A percentile compares a stretch with the other conserved stretches of the same genome.
Conservation (phyloP, 2,888 invertebrate species). For the Eudemis profundana region DNA sequence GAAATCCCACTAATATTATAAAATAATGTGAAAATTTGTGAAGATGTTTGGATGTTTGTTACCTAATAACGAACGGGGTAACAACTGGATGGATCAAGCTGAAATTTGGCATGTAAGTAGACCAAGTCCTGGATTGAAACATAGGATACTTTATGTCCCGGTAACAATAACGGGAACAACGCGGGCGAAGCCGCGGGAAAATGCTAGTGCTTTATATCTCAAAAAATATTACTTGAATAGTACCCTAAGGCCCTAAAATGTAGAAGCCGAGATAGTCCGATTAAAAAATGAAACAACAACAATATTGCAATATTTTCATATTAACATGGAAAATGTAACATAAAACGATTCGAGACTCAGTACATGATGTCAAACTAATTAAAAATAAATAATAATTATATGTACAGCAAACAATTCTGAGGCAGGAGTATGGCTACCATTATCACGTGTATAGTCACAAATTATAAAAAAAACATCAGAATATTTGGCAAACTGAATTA, state of each 20-base stretch:
- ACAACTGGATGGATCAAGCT: no score
- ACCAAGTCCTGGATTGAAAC: no score
- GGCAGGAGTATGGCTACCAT: conserved; percentile 22
- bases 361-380: conserved; percentile 29
- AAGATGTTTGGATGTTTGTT: no score
- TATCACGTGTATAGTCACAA: conserved; percentile 26
- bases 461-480: not conserved
- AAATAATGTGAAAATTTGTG: no score
- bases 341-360: conserved; percentile 54
- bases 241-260: not conserved
- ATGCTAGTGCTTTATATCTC: no score
- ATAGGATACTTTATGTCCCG: no score
- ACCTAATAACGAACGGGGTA: no score
- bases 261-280: not conserved
- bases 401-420: conserved; percentile 35
- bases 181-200: no score
- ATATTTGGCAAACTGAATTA: conserved; percentile 12
- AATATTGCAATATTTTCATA: conserved; percentile 57
- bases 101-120: no score
- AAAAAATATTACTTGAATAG: no score
- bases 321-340: conserved; percentile 68
- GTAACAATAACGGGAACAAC: no score
- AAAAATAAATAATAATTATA: conserved; percentile 37
- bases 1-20: no score
- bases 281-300: conserved; percentile 28